Evolutionary conservation across 2,888 invertebrate genomes (phyloP).

Genomic region (Nebria salina): DNA sequence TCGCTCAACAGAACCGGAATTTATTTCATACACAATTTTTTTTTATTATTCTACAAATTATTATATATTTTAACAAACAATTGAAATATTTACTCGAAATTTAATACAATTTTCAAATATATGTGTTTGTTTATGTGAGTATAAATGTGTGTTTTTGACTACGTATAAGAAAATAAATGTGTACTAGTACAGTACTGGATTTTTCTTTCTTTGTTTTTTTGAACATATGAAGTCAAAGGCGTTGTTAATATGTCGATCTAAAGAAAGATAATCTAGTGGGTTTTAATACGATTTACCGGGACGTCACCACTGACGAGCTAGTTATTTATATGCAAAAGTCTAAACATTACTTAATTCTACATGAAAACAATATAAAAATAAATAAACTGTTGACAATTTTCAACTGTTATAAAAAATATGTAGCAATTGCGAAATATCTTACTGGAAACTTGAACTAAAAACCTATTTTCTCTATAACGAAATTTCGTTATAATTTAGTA

Average conservation of each 20-base stretch:
- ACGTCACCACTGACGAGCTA: constrained; percentile 61
- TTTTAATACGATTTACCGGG: constrained; percentile 65
- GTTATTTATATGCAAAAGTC: constrained; percentile 32
- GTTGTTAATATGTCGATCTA: neutral
- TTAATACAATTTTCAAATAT: too few relatives aligned
- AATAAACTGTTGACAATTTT: neutral
- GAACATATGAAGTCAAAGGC: neutral
- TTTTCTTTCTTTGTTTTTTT: too few relatives aligned
- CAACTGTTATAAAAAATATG: neutral
- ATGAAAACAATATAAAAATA: neutral
- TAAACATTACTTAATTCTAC: constrained; percentile 26
- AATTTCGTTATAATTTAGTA: neutral
- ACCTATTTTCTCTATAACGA: neutral
- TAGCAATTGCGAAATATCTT: neutral
- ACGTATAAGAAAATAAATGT: too few relatives aligned
- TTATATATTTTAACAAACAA: too few relatives aligned
- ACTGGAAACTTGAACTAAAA: neutral
- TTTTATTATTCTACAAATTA: too few relatives aligned
- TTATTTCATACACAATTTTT: neutral
- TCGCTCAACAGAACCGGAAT: neutral
- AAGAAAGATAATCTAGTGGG: constrained; percentile 52
- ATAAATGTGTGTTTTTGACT: too few relatives aligned
- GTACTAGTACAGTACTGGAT: too few relatives aligned
- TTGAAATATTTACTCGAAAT: too few relatives aligned
- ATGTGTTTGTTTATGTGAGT: too few relatives aligned